Evolutionary conservation across 2,113 vertebrate species (phyloP).

Genomic region (cat (Felis catus)): F.catus_Fca126_mat1.0 CM031416.1:96424001-96424500

Average conservation of each 20-base stretch:
- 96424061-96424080: background rate
- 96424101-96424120: background rate
- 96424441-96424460: background rate
- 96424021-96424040: background rate
- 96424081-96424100: background rate
- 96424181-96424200: background rate
- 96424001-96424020: background rate
- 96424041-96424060: background rate
- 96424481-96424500: background rate
- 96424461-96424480: background rate
- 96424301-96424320: background rate
- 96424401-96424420: background rate
- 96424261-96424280: background rate
- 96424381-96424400: background rate
- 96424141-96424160: background rate
- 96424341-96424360: background rate
- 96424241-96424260: background rate
- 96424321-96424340: background rate
- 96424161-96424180: background rate
- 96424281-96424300: background rate
- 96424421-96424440: background rate
- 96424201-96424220: background rate
- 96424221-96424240: background rate
- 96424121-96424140: background rate
- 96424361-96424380: background rate